Evolutionary conservation across 2,888 invertebrate genomes (phyloP).

Genomic region (Leptinotarsa tumamoca): DNA sequence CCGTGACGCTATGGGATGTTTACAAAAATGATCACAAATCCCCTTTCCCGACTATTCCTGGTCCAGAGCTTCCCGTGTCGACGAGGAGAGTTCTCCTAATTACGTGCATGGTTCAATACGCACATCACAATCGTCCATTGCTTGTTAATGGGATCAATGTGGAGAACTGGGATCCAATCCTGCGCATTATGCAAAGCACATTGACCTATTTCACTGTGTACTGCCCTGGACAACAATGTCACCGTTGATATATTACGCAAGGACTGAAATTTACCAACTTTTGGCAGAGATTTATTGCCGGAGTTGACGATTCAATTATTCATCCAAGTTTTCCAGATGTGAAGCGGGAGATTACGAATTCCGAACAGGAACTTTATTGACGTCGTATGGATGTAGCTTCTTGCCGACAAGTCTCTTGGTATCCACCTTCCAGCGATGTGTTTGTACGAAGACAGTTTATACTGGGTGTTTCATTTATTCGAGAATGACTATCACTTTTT

Average conservation of each 20-base stretch:
- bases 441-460: too few relatives aligned
- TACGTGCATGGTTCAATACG: constrained; percentile 50
- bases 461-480: too few relatives aligned
- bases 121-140: constrained; percentile 59
- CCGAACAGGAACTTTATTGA: constrained; percentile 1
- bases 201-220: constrained; percentile 52
- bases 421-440: too few relatives aligned
- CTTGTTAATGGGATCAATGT: constrained; percentile 62
- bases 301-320: constrained; percentile 14
- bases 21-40: too few relatives aligned
- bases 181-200: constrained; percentile 62
- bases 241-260: constrained; percentile 34
- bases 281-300: constrained; percentile 13
- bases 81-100: constrained; percentile 30
- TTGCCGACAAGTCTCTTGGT: too few relatives aligned
- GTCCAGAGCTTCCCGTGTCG: constrained; percentile 19
- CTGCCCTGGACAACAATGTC: constrained; percentile 54
- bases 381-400: background rate
- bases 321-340: constrained; percentile 5
- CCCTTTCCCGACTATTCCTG: background rate
- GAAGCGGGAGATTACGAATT: background rate
- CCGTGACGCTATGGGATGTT: too few relatives aligned
- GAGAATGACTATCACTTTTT: too few relatives aligned
- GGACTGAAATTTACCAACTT: background rate
- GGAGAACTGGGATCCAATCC: constrained; percentile 60